These are phyloP conservation scores for Nephrotoma guestfalica DNA, from an alignment of 2,888 invertebrate genomes.

Conservation along the genomic window DNA sequence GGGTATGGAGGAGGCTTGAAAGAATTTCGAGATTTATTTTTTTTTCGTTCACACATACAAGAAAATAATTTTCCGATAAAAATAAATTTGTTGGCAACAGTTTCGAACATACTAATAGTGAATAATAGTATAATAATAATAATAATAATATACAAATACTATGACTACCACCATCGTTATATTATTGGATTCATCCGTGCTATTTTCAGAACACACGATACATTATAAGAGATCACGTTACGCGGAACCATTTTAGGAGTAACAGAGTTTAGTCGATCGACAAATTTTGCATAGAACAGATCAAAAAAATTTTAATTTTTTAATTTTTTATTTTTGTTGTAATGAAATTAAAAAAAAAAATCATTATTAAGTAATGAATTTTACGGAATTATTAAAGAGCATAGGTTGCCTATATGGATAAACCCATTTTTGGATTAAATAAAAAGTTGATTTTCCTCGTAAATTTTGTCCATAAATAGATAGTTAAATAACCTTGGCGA, in stretches of 20 bases:
- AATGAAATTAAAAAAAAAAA: not conserved
- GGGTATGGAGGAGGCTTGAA: not conserved
- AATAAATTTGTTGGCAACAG: not conserved
- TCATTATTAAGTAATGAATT: not conserved
- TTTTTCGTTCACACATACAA: not conserved
- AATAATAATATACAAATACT: slow-evolving; percentile 3
- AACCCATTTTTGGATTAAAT: not conserved
- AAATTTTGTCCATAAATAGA: not conserved
- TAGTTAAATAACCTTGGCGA: not conserved
- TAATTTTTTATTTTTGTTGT: not conserved
- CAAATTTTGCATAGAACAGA: not conserved
- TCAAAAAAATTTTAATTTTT: not conserved
- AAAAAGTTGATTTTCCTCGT: not conserved
- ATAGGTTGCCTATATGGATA: not conserved
- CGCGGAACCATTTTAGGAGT: slow-evolving; percentile 49
- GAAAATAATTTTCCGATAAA: slow-evolving; percentile 1
- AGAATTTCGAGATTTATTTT: not conserved
- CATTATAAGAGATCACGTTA: slow-evolving; percentile 43
- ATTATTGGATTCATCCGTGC: slow-evolving; percentile 12
- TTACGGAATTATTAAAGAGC: not conserved
- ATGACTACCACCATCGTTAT: slow-evolving; percentile 2
- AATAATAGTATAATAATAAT: not conserved
- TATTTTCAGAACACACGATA: slow-evolving; percentile 11
- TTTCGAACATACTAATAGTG: not conserved
- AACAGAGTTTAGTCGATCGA: slow-evolving; percentile 23